Evolutionary conservation across 1,140 invertebrate genomes (phyloP).

Genomic region (Akabosia matsudoensis): DNA sequence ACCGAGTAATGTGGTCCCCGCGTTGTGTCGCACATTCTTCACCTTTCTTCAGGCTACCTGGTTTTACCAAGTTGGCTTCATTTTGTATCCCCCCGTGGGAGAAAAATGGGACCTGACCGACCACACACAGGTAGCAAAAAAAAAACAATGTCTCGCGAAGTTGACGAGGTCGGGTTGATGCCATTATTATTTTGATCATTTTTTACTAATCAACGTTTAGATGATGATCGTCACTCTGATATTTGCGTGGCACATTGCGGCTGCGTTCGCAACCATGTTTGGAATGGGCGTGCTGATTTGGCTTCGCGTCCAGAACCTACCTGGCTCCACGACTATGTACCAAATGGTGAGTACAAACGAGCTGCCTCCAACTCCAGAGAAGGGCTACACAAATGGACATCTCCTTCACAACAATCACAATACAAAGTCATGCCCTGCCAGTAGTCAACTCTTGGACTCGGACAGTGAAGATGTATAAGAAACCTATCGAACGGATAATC

Average conservation of each 20-base stretch:
- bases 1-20: slow-evolving; percentile 50
- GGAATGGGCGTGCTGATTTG: slow-evolving; percentile 48
- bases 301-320: slow-evolving; percentile 39
- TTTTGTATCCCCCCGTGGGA: slow-evolving; percentile 55
- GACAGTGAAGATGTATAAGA: slow-evolving; percentile 42
- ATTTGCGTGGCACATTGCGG: slow-evolving; percentile 54
- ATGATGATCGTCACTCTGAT: slow-evolving; percentile 56
- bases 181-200: too few species aligned
- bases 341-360: slow-evolving; percentile 42
- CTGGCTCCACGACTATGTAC: slow-evolving; percentile 34
- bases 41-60: slow-evolving; percentile 56
- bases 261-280: slow-evolving; percentile 50
- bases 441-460: slow-evolving; percentile 38
- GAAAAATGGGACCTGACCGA: slow-evolving; percentile 52
- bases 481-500: too few species aligned
- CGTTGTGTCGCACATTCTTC: slow-evolving; percentile 52
- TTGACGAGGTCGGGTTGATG: too few species aligned
- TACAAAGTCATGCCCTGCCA: not conserved
- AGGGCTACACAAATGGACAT: slow-evolving; percentile 19
- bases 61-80: slow-evolving; percentile 58
- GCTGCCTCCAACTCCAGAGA: not conserved
- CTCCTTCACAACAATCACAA: not conserved
- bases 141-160: not conserved
- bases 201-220: too few species aligned
- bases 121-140: slow-evolving; percentile 49